Evolutionary conservation across 2,113 vertebrate genomes (phyloP).

Genomic region (Illadopsis cleaveri): DNA sequence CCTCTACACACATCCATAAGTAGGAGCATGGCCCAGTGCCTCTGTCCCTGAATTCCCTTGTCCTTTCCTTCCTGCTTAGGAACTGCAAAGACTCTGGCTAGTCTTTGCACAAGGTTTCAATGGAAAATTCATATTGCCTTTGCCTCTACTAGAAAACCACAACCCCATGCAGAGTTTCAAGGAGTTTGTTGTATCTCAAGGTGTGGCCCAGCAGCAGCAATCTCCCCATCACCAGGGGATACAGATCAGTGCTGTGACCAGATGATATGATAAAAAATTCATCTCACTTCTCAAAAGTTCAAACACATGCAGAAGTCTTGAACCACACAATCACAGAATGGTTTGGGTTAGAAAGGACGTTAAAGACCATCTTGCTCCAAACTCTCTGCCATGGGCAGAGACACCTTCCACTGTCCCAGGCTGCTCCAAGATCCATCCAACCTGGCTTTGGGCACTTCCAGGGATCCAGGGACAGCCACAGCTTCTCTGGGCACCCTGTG

Average conservation of each 20-base stretch:
- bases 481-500: neutral
- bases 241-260: neutral
- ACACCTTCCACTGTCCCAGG: accelerated
- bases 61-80: neutral
- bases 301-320: neutral
- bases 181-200: neutral
- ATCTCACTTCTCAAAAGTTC: neutral
- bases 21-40: neutral
- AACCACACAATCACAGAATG: neutral
- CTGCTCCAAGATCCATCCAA: accelerated
- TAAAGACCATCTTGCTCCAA: neutral
- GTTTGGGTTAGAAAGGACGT: neutral
- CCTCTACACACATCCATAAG: accelerated
- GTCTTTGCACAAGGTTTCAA: neutral
- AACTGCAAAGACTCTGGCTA: neutral
- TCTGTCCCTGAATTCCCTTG: neutral
- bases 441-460: neutral
- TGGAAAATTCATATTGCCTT: neutral
- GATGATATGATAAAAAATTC: neutral
- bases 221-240: neutral
- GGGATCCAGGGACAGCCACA: neutral
- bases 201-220: neutral
- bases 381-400: neutral
- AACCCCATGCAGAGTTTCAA: neutral
- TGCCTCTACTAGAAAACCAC: neutral